phyloP scores from a whole-genome alignment of 2,113 vertebrate species.

The Cettia cetti region DNA sequence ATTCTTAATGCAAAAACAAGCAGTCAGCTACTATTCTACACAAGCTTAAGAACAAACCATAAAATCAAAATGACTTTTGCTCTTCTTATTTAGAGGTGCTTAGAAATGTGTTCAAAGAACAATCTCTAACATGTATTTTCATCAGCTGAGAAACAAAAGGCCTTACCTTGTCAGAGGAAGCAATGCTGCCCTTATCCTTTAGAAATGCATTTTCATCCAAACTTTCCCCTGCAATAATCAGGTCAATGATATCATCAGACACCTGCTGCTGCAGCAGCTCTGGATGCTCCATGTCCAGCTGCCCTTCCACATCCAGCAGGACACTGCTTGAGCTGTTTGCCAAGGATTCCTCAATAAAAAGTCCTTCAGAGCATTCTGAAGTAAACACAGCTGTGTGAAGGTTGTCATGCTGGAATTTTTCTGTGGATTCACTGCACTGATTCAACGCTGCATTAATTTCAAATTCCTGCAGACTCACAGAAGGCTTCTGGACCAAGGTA shows the following conservation, averaged over 20 bases:
- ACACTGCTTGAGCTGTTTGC: neutral
- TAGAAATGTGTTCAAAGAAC: neutral
- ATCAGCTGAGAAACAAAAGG: neutral
- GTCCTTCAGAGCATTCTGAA: constrained; percentile 13
- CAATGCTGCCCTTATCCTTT: neutral
- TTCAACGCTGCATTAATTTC: neutral
- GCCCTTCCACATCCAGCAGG: constrained; percentile 33
- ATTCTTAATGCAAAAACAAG: neutral
- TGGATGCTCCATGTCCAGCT: neutral
- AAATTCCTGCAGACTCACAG: constrained; percentile 26
- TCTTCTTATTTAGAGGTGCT: neutral
- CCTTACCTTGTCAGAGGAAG: constrained; percentile 56
- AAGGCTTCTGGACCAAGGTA: neutral
- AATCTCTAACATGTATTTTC: neutral
- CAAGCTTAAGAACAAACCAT: neutral
- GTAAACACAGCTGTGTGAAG: constrained; percentile 32
- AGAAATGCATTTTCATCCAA: neutral
- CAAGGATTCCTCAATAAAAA: constrained; percentile 44
- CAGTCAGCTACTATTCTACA: neutral
- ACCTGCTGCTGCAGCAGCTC: constrained; percentile 6
- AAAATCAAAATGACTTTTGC: neutral
- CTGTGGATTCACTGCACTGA: neutral
- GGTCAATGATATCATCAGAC: constrained; percentile 61
- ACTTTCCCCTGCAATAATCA: constrained; percentile 13
- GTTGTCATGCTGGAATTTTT: neutral